phyloP scores from a whole-genome alignment of 2,797 vertebrate genomes.

The Amazonetta brasiliensis region DNA sequence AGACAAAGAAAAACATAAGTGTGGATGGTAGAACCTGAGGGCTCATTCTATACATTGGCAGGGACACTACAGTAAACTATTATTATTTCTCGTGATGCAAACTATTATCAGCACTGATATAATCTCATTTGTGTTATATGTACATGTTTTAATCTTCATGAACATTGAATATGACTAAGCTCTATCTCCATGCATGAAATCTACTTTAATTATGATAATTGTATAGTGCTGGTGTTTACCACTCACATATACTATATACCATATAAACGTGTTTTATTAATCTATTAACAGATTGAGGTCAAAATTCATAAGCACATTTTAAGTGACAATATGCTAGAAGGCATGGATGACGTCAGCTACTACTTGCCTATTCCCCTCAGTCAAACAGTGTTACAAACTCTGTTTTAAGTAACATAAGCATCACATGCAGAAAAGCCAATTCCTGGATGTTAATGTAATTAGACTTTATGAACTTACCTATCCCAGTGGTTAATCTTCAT shows the following conservation, averaged over 20 bases:
- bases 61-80: conserved; percentile 32
- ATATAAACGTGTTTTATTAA: conserved; percentile 47
- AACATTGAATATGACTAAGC: conserved; percentile 53
- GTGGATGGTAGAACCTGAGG: conserved; percentile 36
- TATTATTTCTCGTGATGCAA: conserved; percentile 60
- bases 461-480: conserved; percentile 77
- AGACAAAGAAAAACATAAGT: not conserved
- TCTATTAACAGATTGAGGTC: conserved; percentile 66
- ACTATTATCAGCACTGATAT: conserved; percentile 48
- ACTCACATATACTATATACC: not conserved
- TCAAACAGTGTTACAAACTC: not conserved
- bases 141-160: not conserved
- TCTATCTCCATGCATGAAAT: conserved; percentile 48
- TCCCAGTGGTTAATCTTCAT: conserved; percentile 97
- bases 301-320: conserved; percentile 17
- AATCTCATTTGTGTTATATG: conserved; percentile 30
- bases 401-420: not conserved
- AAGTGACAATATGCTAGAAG: conserved; percentile 1
- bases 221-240: conserved; percentile 56
- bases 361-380: not conserved
- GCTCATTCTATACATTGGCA: conserved; percentile 29
- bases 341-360: not conserved
- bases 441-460: not conserved
- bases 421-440: not conserved
- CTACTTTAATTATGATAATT: conserved; percentile 66